Evolutionary conservation across 2,113 vertebrate genomes (phyloP).

Genomic region (Balaenoptera acutorostrata): DNA sequence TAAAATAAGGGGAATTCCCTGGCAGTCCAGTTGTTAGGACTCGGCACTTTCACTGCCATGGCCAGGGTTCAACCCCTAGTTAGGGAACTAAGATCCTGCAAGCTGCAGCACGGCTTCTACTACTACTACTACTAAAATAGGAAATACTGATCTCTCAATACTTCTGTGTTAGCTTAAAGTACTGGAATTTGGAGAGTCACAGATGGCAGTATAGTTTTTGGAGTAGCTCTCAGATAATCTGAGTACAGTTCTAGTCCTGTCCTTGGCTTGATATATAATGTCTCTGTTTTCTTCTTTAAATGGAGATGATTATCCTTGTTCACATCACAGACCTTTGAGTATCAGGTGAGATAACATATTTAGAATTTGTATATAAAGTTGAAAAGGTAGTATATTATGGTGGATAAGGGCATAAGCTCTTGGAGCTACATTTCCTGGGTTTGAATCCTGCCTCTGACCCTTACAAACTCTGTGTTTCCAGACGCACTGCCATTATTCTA

Average conservation of each 20-base stretch:
- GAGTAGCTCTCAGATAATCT: not conserved
- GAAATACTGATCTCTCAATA: not conserved
- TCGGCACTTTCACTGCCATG: not conserved
- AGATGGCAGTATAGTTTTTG: not conserved
- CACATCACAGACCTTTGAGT: not conserved
- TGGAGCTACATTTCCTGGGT: not conserved
- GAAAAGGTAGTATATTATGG: not conserved
- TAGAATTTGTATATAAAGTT: not conserved
- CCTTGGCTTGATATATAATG: not conserved
- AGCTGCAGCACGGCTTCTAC: too few relatives aligned
- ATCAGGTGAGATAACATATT: not conserved
- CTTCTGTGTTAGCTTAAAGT: not conserved
- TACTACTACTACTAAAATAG: not conserved
- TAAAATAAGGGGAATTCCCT: not conserved
- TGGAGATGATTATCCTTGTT: not conserved
- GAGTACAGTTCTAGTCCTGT: not conserved
- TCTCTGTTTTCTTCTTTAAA: not conserved
- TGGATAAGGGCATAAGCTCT: not conserved
- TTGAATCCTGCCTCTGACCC: not conserved
- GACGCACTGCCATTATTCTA: not conserved
- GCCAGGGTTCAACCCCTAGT: not conserved
- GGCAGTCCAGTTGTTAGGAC: not conserved
- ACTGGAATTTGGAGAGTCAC: not conserved
- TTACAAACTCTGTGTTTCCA: not conserved
- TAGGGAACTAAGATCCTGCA: not conserved